A percentile compares a stretch with the other conserved stretches of the same genome.
These are phyloP conservation scores for Laodelphax striatellus DNA, from an alignment of 1,140 invertebrate species.

Conservation along the genomic window DNA sequence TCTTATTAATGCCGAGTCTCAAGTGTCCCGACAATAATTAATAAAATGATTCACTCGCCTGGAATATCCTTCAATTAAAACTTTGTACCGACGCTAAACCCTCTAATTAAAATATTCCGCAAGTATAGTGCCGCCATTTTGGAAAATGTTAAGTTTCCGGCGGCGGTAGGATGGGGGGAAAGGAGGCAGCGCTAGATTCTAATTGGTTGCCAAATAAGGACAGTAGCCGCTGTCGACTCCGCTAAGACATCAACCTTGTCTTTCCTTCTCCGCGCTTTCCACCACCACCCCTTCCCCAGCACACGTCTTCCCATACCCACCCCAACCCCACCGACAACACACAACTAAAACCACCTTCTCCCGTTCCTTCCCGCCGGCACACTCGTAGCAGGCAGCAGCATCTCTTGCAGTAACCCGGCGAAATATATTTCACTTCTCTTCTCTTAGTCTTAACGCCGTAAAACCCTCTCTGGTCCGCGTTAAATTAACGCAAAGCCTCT, in stretches of 20 bases:
- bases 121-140: slow-evolving; percentile 17
- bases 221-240: not conserved
- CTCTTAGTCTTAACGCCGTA: too few species aligned
- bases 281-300: not conserved
- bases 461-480: too few species aligned
- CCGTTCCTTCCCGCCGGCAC: too few species aligned
- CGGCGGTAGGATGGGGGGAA: not conserved
- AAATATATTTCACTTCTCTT: too few species aligned
- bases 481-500: too few species aligned
- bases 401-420: too few species aligned
- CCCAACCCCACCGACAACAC: too few species aligned
- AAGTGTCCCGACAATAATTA: slow-evolving; percentile 22
- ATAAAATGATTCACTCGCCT: slow-evolving; percentile 23
- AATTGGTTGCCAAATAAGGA: slow-evolving; percentile 13
- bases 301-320: not conserved
- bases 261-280: not conserved
- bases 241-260: not conserved
- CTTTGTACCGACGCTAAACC: slow-evolving; percentile 15
- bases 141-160: not conserved
- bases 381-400: too few species aligned
- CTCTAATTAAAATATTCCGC: slow-evolving; percentile 25
- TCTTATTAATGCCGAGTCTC: slow-evolving; percentile 12
- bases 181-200: not conserved
- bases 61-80: slow-evolving; percentile 26
- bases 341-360: too few species aligned